Conservation (phyloP, 1,140 invertebrate genomes). For the Bombus huntii region DNA sequence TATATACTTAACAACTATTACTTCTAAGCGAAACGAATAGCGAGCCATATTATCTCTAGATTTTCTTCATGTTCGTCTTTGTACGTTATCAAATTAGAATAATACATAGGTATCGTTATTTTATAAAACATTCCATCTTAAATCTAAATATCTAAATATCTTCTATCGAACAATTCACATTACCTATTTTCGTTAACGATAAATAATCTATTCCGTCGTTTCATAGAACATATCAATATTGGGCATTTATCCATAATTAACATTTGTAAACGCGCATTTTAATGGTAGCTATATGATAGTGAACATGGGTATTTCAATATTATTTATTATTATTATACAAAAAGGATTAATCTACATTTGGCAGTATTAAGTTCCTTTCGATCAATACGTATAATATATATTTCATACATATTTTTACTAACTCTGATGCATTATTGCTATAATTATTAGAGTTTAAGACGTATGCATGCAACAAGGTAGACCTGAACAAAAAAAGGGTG, state of each 20-base stretch:
- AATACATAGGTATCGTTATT: constrained; percentile 1
- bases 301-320: constrained; percentile 31
- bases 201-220: constrained; percentile 56
- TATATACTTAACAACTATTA: constrained; percentile 28
- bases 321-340: constrained; percentile 16
- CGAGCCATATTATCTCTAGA: constrained; percentile 40
- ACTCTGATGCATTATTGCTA: constrained; percentile 25
- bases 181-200: constrained; percentile 43
- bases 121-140: constrained; percentile 42
- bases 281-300: constrained; percentile 49
- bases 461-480: constrained; percentile 45
- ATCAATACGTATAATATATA: constrained; percentile 10
- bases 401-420: constrained; percentile 36
- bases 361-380: constrained; percentile 28
- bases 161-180: constrained; percentile 12
- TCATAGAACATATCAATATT: constrained; percentile 76
- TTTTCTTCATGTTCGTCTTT: background rate
- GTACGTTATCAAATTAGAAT: background rate
- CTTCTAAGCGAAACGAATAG: constrained; percentile 21
- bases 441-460: constrained; percentile 19
- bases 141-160: constrained; percentile 9
- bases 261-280: constrained; percentile 55
- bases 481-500: constrained; percentile 35
- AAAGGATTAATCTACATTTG: constrained; percentile 7
- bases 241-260: constrained; percentile 71